Evolutionary conservation across 2,888 invertebrate species (phyloP), one percentile per base, ranked within the genome.

Genomic region (Macrophya annulata): DNA sequence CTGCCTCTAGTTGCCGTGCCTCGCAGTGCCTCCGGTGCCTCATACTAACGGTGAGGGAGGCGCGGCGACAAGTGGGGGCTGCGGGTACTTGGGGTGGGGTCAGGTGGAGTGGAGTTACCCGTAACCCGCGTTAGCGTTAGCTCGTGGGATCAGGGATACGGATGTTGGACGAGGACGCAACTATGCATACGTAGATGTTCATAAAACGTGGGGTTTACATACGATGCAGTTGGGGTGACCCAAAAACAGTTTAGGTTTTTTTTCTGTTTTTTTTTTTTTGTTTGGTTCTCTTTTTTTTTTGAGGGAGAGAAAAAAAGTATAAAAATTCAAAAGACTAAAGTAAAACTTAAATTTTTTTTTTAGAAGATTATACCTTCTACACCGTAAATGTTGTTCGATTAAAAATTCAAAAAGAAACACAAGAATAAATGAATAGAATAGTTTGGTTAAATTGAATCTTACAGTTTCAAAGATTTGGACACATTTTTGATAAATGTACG

Each of bases 71-170:
- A 21, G 85, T 59, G 85, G 59, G 85, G 85, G 72, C 21, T 65
- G 65, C 85, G 65, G 85, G 48, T 59, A 21, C 31, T 31, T 31
- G 85, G 79, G 62, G 85, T 79, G 77, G 74, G 85, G 72, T 76
- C 85, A 85, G 65, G 79, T 76, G 79, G 68, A 76, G 48, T 25
- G 84, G 48, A 76, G 74, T 68, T 72, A 76, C 76, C 83, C 83
- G 83, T 68, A 68, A 25, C 68, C 71, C 71, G 83, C 48, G 83
- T 43, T 71, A 40, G 51, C 68, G 82, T 68, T 84, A 45, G 81
- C 59, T 62, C 59, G 81, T 62, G 81, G 62, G 62, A 59, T 59
- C 59, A 62, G 59, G 81, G 62, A 40, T 74, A 68, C 40, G 43
- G 48, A 62, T 48, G 40, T 21, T 25, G 21, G 65, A 82, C 77